These are phyloP conservation scores for Lasioglossum baleicum DNA, from an alignment of 1,140 invertebrate species.

Conservation along the genomic window DNA sequence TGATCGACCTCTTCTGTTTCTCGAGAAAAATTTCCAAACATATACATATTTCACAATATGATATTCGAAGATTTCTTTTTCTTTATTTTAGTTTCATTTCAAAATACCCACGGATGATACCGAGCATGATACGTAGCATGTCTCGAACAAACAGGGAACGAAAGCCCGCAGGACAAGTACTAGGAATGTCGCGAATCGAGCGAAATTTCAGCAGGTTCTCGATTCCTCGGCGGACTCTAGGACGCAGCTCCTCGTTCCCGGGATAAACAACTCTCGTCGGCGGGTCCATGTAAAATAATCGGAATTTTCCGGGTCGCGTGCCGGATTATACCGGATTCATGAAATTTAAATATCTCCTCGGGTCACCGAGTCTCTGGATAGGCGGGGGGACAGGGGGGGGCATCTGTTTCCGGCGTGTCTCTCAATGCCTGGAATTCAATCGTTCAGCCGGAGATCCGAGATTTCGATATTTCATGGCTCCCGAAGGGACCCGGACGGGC, in stretches of 20 bases:
- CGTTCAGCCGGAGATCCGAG: neutral
- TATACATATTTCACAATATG: no score
- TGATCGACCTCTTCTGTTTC: no score
- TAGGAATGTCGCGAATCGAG: no score
- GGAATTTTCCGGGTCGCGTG: constrained; percentile 18
- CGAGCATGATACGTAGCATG: no score
- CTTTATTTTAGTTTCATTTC: no score
- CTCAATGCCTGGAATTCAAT: neutral
- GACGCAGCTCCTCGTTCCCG: neutral
- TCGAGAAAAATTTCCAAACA: neutral
- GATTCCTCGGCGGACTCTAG: no score
- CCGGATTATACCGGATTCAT: neutral
- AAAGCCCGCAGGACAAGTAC: no score
- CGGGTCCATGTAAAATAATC: constrained; percentile 10
- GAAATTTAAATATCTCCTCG: constrained; percentile 28
- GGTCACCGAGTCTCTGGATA: neutral
- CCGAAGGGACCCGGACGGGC: neutral
- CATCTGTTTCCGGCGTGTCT: neutral
- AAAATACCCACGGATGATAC: no score
- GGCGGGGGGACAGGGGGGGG: no score
- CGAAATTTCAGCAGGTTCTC: no score
- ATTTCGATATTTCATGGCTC: neutral
- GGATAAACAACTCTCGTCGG: constrained; percentile 1
- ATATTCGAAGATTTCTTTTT: no score
- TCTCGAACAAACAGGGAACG: no score